Conservation (phyloP, 2,888 invertebrate genomes). For the Polyommatus icarus region DNA sequence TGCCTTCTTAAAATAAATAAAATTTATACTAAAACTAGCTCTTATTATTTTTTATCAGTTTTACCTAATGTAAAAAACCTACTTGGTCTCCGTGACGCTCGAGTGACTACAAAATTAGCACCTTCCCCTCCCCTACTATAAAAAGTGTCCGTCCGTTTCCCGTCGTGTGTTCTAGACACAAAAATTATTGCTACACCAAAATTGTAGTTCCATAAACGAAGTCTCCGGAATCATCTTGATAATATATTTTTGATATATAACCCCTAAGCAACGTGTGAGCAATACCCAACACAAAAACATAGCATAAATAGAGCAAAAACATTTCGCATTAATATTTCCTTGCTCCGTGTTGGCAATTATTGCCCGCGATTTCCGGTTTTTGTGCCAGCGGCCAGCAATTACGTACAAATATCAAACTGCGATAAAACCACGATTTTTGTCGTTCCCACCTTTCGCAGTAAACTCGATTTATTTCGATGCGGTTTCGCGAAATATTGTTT, state of each 20-base stretch:
- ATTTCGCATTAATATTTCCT: constrained; percentile 35
- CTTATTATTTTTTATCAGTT: too few species aligned
- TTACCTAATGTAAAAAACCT: too few species aligned
- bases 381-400: constrained; percentile 32
- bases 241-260: background rate
- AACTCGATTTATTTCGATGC: constrained; percentile 23
- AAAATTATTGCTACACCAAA: too few species aligned
- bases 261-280: background rate
- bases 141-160: too few species aligned
- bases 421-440: constrained; percentile 34
- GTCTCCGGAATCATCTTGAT: too few species aligned
- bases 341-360: constrained; percentile 39
- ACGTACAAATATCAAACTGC: constrained; percentile 32
- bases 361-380: constrained; percentile 37
- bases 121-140: background rate
- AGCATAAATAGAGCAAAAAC: constrained; percentile 33
- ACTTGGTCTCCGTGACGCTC: too few species aligned
- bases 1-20: too few species aligned
- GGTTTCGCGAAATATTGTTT: constrained; percentile 13
- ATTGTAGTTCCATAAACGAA: too few species aligned
- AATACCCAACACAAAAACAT: background rate
- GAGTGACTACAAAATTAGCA: background rate
- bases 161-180: too few species aligned
- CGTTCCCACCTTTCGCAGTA: constrained; percentile 32
- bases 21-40: too few species aligned